Percentiles rank a stretch among this genome's conserved stretches.
Evolutionary conservation across 2,113 vertebrate species (phyloP).

Genomic region (Donacobius atricapilla): DNA sequence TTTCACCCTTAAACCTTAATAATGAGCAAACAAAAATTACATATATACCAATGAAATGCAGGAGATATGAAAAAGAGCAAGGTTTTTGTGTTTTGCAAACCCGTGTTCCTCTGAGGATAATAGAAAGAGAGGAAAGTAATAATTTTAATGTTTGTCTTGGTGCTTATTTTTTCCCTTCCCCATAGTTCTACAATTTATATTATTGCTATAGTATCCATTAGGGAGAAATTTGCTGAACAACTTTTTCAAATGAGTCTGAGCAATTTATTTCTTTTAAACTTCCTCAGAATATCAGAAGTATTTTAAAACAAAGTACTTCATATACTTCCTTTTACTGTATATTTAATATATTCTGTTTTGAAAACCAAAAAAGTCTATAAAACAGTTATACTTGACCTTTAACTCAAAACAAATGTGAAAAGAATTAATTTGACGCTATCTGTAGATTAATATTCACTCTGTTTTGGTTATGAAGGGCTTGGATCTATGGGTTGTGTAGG

Average conservation of each 20-base stretch:
- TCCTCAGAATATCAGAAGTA: background rate
- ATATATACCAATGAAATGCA: background rate
- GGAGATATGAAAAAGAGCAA: background rate
- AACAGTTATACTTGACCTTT: background rate
- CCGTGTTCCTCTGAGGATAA: background rate
- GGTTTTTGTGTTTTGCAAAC: background rate
- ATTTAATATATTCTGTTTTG: background rate
- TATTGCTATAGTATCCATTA: background rate
- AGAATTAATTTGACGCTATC: background rate
- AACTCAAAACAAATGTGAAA: background rate
- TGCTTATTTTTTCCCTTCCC: background rate
- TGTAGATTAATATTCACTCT: background rate
- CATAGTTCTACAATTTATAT: background rate
- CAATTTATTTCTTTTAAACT: background rate
- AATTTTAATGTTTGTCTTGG: background rate
- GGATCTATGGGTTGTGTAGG: background rate
- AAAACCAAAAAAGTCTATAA: background rate
- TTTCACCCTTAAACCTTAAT: background rate
- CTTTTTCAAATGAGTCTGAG: background rate
- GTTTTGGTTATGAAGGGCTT: background rate
- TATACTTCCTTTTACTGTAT: background rate
- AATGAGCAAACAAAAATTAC: background rate
- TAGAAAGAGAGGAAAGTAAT: background rate
- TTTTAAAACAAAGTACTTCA: background rate
- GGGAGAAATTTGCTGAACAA: background rate